Conservation (phyloP, 2,113 vertebrate species). For the Bothrops jararaca region DNA sequence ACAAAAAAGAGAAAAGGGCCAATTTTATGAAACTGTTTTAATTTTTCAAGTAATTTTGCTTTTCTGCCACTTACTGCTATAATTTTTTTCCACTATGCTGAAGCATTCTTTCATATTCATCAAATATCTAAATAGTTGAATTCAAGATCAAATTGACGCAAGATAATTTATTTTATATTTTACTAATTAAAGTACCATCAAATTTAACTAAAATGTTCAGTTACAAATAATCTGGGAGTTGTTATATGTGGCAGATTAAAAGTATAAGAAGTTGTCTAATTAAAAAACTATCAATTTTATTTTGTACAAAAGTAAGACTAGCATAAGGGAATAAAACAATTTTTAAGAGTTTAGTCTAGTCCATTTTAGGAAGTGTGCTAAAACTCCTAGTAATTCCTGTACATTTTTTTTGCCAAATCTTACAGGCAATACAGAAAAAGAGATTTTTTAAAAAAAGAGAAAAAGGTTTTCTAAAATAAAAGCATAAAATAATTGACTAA, state of each 20-base stretch:
- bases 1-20: background rate
- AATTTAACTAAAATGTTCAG: constrained; percentile 5
- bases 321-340: constrained; percentile 20
- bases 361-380: background rate
- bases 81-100: background rate
- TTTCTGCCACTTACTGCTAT: background rate
- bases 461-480: background rate
- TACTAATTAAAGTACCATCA: constrained; percentile 23
- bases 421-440: background rate
- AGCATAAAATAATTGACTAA: background rate
- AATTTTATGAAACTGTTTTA: background rate
- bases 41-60: constrained; percentile 19
- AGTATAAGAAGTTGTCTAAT: background rate
- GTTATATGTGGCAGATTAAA: constrained; percentile 5
- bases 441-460: background rate
- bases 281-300: background rate
- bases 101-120: background rate
- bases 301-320: constrained; percentile 28
- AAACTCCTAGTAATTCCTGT: background rate
- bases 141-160: background rate
- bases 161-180: background rate
- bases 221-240: constrained; percentile 28
- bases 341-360: constrained; percentile 24
- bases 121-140: background rate
- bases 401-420: background rate